Percentiles rank a stretch among this genome's conserved stretches.
These are phyloP conservation scores for Zaprionus gabonicus DNA, from an alignment of 1,140 invertebrate genomes.

Conservation along the genomic window DNA sequence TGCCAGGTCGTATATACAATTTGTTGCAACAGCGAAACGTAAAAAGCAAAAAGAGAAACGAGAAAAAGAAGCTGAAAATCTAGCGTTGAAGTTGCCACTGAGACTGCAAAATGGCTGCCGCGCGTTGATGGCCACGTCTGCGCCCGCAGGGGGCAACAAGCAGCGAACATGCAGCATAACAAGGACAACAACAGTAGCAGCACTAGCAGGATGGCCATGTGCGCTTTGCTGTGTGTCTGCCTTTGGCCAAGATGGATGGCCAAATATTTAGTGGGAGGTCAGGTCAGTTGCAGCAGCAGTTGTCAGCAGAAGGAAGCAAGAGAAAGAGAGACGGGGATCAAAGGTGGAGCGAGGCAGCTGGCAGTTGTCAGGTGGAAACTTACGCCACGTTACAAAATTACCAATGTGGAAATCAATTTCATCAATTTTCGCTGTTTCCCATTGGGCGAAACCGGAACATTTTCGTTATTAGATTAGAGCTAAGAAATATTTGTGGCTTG, in stretches of 20 bases:
- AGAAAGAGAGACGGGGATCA: neutral
- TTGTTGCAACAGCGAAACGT: conserved; percentile 62
- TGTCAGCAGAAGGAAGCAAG: neutral
- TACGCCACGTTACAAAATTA: conserved; percentile 65
- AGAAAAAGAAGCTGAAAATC: conserved; percentile 49
- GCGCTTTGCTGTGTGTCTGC: conserved; percentile 27
- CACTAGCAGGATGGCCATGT: conserved; percentile 60
- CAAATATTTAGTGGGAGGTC: conserved; percentile 70
- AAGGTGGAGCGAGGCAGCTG: conserved; percentile 2
- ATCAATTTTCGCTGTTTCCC: conserved; percentile 62
- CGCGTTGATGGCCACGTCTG: conserved; percentile 79
- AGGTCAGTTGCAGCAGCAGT: conserved; percentile 57
- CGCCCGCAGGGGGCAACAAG: conserved; percentile 55
- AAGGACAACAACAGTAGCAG: conserved; percentile 1
- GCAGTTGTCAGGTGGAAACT: conserved; percentile 42
- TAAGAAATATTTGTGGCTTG: neutral
- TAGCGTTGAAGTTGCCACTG: conserved; percentile 45
- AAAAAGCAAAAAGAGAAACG: conserved; percentile 18
- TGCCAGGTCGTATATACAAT: conserved; percentile 72
- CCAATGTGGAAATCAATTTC: conserved; percentile 78
- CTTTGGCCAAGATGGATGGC: conserved; percentile 68
- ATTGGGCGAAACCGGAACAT: conserved; percentile 6
- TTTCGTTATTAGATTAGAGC: conserved; percentile 15
- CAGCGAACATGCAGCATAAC: neutral
- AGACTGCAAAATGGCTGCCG: conserved; percentile 66